Conservation (phyloP, 2,888 invertebrate genomes). For the Oxycera nigricornis region DNA sequence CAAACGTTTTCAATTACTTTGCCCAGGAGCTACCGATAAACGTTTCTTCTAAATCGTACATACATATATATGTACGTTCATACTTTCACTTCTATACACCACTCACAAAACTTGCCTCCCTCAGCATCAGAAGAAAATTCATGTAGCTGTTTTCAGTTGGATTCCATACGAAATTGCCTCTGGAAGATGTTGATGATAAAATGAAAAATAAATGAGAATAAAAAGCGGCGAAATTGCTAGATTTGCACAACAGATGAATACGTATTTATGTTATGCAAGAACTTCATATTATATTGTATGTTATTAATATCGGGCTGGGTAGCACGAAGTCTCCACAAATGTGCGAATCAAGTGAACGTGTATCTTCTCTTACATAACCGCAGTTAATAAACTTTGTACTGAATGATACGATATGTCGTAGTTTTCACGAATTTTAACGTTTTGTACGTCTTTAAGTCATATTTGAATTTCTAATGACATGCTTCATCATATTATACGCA, state of each 20-base stretch:
- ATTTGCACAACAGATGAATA: neutral
- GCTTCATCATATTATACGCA: no score
- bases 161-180: no score
- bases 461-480: no score
- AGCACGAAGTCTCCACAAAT: no score
- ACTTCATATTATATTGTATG: no score
- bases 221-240: neutral
- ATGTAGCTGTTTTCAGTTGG: neutral
- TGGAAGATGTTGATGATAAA: neutral
- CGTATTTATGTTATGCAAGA: neutral
- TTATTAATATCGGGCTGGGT: no score
- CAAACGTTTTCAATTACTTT: conserved; percentile 47
- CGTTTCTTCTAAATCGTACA: conserved; percentile 27
- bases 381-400: no score
- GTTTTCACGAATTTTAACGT: no score
- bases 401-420: no score
- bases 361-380: no score
- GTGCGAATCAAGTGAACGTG: no score
- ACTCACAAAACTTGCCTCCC: neutral
- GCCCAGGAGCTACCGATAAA: conserved; percentile 45
- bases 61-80: neutral
- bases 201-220: neutral
- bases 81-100: neutral
- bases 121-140: neutral
- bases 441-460: no score